Base-by-base conservation (phyloP, 2,888 invertebrate species). In the Apodemia duryi region DNA sequence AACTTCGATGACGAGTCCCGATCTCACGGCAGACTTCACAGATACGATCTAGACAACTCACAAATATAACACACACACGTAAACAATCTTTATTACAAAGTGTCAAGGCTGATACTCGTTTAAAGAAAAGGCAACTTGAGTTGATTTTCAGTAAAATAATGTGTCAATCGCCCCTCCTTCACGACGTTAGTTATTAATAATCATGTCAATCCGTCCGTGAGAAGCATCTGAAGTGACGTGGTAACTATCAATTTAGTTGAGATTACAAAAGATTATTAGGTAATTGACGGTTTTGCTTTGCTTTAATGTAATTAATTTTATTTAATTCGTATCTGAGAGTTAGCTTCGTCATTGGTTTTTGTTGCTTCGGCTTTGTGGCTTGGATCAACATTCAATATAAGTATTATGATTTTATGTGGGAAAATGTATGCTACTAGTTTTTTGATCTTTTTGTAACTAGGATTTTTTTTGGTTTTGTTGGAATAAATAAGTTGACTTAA, bases 141-240 rank as follows among this genome's bases (percentile, higher is more conserved):
- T 70, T 77, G 73, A 82, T 78, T 66, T 71, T 73, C 72, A 72
- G 77, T 80, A 81, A 84, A 86, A 86, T 88, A 88, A 90, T 79
- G 86, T 87, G 88, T 89, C 89, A 87, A 88, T 83, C 84, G 87
- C 87, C 79, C 86, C 86, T 88, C 84, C 84, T 81, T 76, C 80
- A 69, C 69, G 72, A 81, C 75, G 68, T 62, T 57, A 63, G 65
- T 65, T 57, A 65, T 63, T 66, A 88, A 88, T 88, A 88, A 88
- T 85, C 84, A 83, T 86, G 88, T 89, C 88, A 87, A 85, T 86
- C 80, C 74, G 68, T 73, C 81, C 90, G 89, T 91, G 90, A 90
- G 90, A 91, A 89, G 85, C 84, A 82, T 86, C 83, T 84, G 79
- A 80, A 80, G 78, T 78, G 80, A 78, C 76, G 73, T 73, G 75